Conservation (phyloP, 2,888 invertebrate genomes). For the Drosophila phalerata region DNA sequence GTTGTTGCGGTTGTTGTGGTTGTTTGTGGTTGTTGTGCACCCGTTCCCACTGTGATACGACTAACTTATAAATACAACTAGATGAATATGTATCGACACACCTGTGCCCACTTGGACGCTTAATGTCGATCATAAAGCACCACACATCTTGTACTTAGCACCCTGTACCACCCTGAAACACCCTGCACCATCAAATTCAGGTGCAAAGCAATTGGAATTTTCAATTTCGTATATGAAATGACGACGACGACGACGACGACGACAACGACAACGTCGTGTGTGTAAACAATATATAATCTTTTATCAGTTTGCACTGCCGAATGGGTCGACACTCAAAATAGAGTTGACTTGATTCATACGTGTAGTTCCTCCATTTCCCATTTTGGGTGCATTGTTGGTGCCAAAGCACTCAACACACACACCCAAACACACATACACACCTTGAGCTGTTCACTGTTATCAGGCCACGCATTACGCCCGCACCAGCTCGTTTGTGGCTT, state of each 20-base stretch:
- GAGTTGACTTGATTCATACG: slow-evolving; percentile 46
- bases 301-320: slow-evolving; percentile 61
- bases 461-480: slow-evolving; percentile 67
- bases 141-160: slow-evolving; percentile 36
- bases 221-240: slow-evolving; percentile 26
- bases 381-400: slow-evolving; percentile 54
- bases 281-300: slow-evolving; percentile 66
- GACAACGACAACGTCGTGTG: slow-evolving; percentile 55
- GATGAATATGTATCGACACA: slow-evolving; percentile 40
- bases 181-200: slow-evolving; percentile 15
- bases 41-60: slow-evolving; percentile 55
- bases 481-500: slow-evolving; percentile 43
- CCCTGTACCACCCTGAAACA: background rate
- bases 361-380: background rate
- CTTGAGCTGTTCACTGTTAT: slow-evolving; percentile 48
- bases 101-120: slow-evolving; percentile 69
- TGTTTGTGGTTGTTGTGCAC: slow-evolving; percentile 36
- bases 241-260: slow-evolving; percentile 54
- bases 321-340: slow-evolving; percentile 41
- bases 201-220: slow-evolving; percentile 73
- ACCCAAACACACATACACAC: slow-evolving; percentile 30
- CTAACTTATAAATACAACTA: slow-evolving; percentile 19
- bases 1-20: background rate
- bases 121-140: slow-evolving; percentile 28
- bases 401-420: slow-evolving; percentile 35